phyloP scores from a whole-genome alignment of 2,888 invertebrate genomes.

The Cepaea hortensis region DNA sequence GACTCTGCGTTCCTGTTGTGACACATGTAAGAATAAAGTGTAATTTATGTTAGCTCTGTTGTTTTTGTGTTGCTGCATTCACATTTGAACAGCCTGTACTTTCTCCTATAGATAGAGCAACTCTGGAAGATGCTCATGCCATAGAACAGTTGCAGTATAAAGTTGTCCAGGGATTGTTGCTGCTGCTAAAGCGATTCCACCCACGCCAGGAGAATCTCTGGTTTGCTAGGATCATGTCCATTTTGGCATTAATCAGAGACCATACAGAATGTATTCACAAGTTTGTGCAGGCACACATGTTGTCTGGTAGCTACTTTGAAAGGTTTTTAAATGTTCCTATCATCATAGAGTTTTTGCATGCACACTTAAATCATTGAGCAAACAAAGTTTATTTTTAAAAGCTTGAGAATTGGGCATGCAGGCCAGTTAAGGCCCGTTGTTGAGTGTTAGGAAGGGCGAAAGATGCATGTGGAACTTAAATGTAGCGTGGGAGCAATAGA shows the following conservation, averaged over 20 bases:
- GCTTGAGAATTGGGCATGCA: too few relatives aligned
- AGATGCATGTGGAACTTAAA: too few relatives aligned
- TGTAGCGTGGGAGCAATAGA: too few relatives aligned
- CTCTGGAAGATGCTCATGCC: neutral
- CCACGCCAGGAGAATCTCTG: neutral
- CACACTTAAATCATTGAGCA: neutral
- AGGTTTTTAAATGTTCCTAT: conserved; percentile 6
- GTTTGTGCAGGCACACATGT: neutral
- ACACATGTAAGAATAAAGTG: too few relatives aligned
- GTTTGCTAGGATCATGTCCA: conserved; percentile 23
- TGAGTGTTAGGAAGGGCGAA: too few relatives aligned
- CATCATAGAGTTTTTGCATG: neutral
- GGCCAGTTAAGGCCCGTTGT: too few relatives aligned
- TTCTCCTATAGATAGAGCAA: conserved; percentile 18
- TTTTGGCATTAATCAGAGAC: conserved; percentile 14
- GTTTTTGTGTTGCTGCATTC: too few relatives aligned
- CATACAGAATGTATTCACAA: conserved; percentile 1
- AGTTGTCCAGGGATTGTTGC: conserved; percentile 27
- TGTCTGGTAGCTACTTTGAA: conserved; percentile 1
- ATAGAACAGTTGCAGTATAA: conserved; percentile 14
- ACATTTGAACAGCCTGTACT: too few relatives aligned
- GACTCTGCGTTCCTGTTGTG: too few relatives aligned
- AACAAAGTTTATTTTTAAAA: neutral
- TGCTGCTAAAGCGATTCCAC: neutral
- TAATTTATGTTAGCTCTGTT: too few relatives aligned